Percentiles rank a stretch among this genome's conserved stretches.
Evolutionary conservation across 2,888 invertebrate species (phyloP).

Genomic region (Ectemnius lituratus): DNA sequence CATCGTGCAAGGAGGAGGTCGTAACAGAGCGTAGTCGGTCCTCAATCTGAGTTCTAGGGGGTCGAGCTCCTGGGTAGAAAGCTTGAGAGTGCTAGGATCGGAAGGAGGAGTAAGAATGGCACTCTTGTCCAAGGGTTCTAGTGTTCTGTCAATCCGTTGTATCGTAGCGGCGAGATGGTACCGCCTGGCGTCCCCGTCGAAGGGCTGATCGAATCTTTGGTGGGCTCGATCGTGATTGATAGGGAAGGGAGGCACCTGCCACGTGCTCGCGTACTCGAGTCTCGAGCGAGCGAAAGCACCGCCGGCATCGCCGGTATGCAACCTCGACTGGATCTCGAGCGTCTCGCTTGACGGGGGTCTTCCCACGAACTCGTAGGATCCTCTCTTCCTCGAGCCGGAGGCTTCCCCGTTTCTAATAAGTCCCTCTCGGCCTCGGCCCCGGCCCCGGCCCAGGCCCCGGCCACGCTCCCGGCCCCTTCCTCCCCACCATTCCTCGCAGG

Average conservation of each 20-base stretch:
- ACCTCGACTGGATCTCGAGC: neutral
- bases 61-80: neutral
- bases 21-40: neutral
- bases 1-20: neutral
- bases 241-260: conserved; percentile 37
- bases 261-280: conserved; percentile 34
- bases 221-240: conserved; percentile 27
- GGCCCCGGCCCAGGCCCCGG: conserved; percentile 27
- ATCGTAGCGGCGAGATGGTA: conserved; percentile 18
- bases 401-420: neutral
- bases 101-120: neutral
- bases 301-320: conserved; percentile 36
- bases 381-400: neutral
- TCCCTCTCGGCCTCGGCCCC: conserved; percentile 4
- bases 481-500: conserved; percentile 48
- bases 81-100: neutral
- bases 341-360: neutral
- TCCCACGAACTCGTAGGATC: neutral
- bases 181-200: conserved; percentile 21
- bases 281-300: conserved; percentile 15
- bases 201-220: conserved; percentile 8
- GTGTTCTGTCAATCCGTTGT: conserved; percentile 22
- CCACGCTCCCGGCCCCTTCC: conserved; percentile 24
- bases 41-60: conserved; percentile 4
- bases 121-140: neutral